Evolutionary conservation across 2,888 invertebrate genomes (phyloP).

Genomic region (Proisotoma minuta): DNA sequence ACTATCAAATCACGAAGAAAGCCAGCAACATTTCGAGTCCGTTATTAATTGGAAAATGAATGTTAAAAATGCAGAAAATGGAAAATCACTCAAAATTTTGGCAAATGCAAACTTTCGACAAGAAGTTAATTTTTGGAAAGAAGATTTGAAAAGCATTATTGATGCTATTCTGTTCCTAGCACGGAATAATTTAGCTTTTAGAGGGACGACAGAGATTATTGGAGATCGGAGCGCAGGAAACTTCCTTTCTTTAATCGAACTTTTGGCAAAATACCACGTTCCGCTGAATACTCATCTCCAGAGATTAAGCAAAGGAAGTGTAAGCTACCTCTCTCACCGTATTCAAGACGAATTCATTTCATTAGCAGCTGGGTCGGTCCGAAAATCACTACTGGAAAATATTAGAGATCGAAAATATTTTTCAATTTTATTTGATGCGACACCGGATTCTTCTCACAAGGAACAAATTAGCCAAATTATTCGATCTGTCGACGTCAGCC

Average conservation of each 20-base stretch:
- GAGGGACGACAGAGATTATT: neutral
- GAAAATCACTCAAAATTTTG: neutral
- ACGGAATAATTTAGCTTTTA: slow-evolving; percentile 16
- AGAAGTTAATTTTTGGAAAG: neutral
- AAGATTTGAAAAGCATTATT: neutral
- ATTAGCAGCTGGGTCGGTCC: neutral
- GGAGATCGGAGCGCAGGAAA: slow-evolving; percentile 10
- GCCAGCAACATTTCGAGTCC: neutral
- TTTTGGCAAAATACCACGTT: slow-evolving; percentile 8
- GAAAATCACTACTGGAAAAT: neutral
- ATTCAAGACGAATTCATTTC: slow-evolving; percentile 21
- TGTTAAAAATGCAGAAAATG: neutral
- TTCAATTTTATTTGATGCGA: slow-evolving; percentile 18
- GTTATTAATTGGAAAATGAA: neutral
- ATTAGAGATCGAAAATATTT: slow-evolving; percentile 11
- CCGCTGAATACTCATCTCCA: slow-evolving; percentile 2
- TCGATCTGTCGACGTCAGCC: neutral
- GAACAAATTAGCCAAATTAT: slow-evolving; percentile 23
- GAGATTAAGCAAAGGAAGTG: neutral
- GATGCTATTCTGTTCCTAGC: slow-evolving; percentile 10
- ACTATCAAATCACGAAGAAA: neutral
- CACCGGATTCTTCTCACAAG: slow-evolving; percentile 12
- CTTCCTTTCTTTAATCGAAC: slow-evolving; percentile 10
- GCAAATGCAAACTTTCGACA: neutral
- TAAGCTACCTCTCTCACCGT: slow-evolving; percentile 7